These are phyloP conservation scores for Ferrisia virgata DNA, from an alignment of 2,888 invertebrate genomes.

Conservation along the genomic window DNA sequence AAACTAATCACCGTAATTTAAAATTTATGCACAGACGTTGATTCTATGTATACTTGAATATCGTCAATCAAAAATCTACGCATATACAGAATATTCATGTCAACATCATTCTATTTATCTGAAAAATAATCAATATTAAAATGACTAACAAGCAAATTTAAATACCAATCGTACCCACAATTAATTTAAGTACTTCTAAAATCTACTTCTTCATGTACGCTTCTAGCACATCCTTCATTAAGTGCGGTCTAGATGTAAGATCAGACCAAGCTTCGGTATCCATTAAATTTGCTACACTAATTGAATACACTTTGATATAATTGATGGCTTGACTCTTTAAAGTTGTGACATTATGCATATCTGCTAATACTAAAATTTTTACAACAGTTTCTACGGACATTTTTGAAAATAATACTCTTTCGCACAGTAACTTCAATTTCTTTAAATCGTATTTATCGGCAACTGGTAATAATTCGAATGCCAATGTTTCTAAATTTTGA, in stretches of 20 bases:
- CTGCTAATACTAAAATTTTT: slow-evolving; percentile 92
- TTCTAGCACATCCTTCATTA: background rate
- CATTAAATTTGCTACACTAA: background rate
- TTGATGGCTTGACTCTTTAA: slow-evolving; percentile 98
- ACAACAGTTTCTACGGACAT: slow-evolving; percentile 95
- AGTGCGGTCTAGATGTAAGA: background rate
- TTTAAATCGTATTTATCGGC: slow-evolving; percentile 98
- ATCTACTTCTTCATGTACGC: background rate
- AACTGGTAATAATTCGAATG: slow-evolving; percentile 94
- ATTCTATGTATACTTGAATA: too few species aligned
- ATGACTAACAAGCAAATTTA: too few species aligned
- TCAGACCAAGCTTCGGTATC: background rate
- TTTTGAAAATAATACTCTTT: slow-evolving; percentile 91
- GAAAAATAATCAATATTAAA: too few species aligned
- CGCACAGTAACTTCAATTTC: slow-evolving; percentile 97
- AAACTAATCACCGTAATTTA: too few species aligned
- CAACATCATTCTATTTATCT: too few species aligned
- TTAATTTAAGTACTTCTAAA: background rate
- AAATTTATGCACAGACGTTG: too few species aligned
- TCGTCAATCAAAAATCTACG: too few species aligned
- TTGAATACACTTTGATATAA: slow-evolving; percentile 95
- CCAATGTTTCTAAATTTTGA: slow-evolving; percentile 95
- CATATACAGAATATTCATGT: too few species aligned
- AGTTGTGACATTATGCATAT: slow-evolving; percentile 96
- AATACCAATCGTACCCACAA: background rate